A percentile compares a stretch with the other conserved stretches of the same genome.
These are phyloP conservation scores for Pipistrellus pygmaeus DNA, from an alignment of 2,797 vertebrate genomes.

Conservation along the genomic window DNA sequence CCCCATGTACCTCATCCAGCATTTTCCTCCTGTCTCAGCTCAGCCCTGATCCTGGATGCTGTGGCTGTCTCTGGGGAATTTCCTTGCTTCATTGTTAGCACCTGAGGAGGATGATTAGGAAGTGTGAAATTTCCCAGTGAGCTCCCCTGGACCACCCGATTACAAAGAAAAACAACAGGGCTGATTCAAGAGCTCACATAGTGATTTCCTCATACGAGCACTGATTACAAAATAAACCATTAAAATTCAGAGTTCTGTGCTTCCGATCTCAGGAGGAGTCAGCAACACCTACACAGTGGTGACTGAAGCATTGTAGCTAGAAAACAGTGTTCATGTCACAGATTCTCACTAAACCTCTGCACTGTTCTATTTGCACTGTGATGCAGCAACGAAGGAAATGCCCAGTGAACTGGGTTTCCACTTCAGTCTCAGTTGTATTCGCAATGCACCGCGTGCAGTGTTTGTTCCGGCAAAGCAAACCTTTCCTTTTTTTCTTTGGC, in stretches of 20 bases:
- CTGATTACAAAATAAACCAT: conserved; percentile 44
- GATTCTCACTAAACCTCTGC: conserved; percentile 43
- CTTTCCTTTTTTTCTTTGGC: conserved; percentile 56
- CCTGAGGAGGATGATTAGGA: conserved; percentile 72
- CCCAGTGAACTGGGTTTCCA: conserved; percentile 73
- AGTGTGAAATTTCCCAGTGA: conserved; percentile 67
- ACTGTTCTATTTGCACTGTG: background rate
- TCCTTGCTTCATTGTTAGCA: conserved; percentile 82
- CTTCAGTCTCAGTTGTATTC: conserved; percentile 66
- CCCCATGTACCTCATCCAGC: conserved; percentile 72
- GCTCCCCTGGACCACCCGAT: conserved; percentile 60
- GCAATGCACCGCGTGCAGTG: conserved; percentile 29
- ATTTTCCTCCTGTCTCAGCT: conserved; percentile 83
- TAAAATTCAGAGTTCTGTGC: conserved; percentile 55
- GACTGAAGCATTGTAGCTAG: conserved; percentile 53
- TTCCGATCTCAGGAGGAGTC: conserved; percentile 71
- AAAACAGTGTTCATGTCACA: conserved; percentile 33
- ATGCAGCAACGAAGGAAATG: conserved; percentile 67
- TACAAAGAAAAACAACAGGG: background rate
- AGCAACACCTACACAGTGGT: conserved; percentile 63
- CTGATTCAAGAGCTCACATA: conserved; percentile 61
- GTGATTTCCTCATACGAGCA: conserved; percentile 48
- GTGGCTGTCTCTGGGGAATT: conserved; percentile 85
- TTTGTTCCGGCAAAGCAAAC: conserved; percentile 63
- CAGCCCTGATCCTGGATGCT: conserved; percentile 84